Evolutionary conservation across 2,888 invertebrate genomes (phyloP), one percentile per base, ranked within the genome.

Genomic region (Chelonus formosanus): DNA sequence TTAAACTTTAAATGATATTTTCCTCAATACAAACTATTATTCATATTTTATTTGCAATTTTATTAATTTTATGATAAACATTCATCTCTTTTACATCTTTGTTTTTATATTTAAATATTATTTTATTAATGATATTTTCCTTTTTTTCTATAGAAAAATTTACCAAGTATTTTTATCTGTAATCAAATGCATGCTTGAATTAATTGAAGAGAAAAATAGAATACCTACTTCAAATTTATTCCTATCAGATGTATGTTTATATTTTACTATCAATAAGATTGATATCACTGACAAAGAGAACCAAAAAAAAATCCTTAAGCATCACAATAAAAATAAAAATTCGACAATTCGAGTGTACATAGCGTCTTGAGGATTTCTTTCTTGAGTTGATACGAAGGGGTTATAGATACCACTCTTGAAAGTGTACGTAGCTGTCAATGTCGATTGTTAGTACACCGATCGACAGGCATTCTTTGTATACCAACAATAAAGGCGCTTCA

Each of bases 401-500:
- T 59, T 59, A 20, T 61, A 43, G 31, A 44, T 4, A 5, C 10
- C 8, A 35, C 35, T 20, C 34, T 61, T 10, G 32, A 44, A 34
- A 10, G 47, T 58, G 35, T 47, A 47, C 31, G 44, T 40, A 57
- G 58, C 43, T 56, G 57, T 67, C 56, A 44, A 66, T 67, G 48
- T 63, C 66, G 65, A 67, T 63, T 67, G 56, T 60, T 54, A 20
- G 45, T 36, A 43, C 43, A 43, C 47, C 55, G 57, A 65, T 68
- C 63, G 67, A 67, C 61, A 63, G 60, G 61, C 69, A 70, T 63
- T 62, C 70, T 70, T 67, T 67, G 67, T 71, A 10, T 52, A 31
- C 6, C 63, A 61, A 66, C 69, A 68, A 71, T 69, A 63, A 67
- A 67, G 64, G 67, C 67, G 63, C 68, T 63, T 69, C 48, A 35